These are phyloP conservation scores for Penaeus vannamei DNA, from an alignment of 1,140 invertebrate genomes.

Conservation along the genomic window DNA sequence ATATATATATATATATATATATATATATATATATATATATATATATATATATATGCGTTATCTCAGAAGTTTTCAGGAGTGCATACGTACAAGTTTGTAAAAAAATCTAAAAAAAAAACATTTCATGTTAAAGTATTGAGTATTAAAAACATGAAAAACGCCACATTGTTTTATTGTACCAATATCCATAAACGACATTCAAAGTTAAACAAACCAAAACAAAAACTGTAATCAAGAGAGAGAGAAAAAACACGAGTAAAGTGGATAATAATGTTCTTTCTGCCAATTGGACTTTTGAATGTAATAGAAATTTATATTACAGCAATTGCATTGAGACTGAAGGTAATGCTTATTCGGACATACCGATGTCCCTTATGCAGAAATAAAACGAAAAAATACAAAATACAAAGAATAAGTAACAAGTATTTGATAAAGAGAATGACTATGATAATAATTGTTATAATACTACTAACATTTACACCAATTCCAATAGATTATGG, in stretches of 20 bases:
- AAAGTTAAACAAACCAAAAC: too few species aligned
- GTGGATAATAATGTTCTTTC: too few species aligned
- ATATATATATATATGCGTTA: neutral
- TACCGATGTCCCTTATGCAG: neutral
- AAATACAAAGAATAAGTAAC: neutral
- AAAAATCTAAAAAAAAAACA: neutral
- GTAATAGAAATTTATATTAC: too few species aligned
- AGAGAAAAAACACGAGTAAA: too few species aligned
- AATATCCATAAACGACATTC: too few species aligned
- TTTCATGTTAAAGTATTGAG: too few species aligned
- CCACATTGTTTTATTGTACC: too few species aligned
- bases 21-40: constrained; percentile 30
- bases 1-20: constrained; percentile 33
- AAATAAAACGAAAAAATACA: neutral
- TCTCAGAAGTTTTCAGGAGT: too few species aligned
- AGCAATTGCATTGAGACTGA: neutral
- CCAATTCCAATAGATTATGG: neutral
- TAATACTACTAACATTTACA: neutral
- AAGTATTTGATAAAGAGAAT: neutral
- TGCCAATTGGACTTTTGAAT: too few species aligned
- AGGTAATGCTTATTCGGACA: neutral
- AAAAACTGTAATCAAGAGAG: too few species aligned
- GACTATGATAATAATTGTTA: neutral
- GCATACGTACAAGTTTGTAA: neutral
- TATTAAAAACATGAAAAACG: neutral